These are phyloP conservation scores for Anas bahamensis DNA, from an alignment of 2,797 vertebrate genomes.

Conservation along the genomic window DNA sequence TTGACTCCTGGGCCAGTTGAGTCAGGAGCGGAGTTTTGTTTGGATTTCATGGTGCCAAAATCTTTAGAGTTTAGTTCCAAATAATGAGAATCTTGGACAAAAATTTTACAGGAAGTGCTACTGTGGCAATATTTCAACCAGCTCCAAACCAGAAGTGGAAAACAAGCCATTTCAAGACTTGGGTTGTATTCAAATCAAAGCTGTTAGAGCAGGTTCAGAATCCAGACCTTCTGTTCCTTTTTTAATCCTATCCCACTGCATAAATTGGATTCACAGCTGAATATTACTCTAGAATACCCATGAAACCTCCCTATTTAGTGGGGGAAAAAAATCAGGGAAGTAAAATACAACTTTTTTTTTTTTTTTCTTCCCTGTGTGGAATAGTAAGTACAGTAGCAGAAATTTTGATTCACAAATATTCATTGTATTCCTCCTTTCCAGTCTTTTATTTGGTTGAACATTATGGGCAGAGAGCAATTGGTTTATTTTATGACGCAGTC, in stretches of 20 bases:
- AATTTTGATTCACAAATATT: not conserved
- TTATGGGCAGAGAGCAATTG: not conserved
- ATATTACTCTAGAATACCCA: conserved; percentile 48
- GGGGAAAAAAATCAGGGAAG: not conserved
- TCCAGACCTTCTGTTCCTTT: conserved; percentile 68
- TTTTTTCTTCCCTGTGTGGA: not conserved
- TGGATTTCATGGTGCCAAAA: conserved; percentile 57
- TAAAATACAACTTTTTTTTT: not conserved
- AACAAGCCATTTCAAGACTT: conserved; percentile 70
- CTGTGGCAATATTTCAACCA: conserved; percentile 73
- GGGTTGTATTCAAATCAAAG: conserved; percentile 65
- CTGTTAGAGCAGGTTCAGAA: conserved; percentile 67
- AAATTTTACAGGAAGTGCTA: conserved; percentile 70
- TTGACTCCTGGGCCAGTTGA: conserved; percentile 60
- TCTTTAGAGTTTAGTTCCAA: conserved; percentile 64
- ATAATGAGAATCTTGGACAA: conserved; percentile 71
- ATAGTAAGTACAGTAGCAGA: not conserved
- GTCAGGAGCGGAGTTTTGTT: conserved; percentile 61
- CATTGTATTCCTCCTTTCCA: not conserved
- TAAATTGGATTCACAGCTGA: conserved; percentile 65
- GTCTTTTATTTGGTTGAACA: not conserved
- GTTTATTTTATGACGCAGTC: not conserved
- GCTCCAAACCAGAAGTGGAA: conserved; percentile 73
- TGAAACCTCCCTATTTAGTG: conserved; percentile 23
- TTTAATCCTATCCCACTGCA: conserved; percentile 63